Conservation (phyloP, 2,113 vertebrate genomes). For the Crotophaga sulcirostris region DNA sequence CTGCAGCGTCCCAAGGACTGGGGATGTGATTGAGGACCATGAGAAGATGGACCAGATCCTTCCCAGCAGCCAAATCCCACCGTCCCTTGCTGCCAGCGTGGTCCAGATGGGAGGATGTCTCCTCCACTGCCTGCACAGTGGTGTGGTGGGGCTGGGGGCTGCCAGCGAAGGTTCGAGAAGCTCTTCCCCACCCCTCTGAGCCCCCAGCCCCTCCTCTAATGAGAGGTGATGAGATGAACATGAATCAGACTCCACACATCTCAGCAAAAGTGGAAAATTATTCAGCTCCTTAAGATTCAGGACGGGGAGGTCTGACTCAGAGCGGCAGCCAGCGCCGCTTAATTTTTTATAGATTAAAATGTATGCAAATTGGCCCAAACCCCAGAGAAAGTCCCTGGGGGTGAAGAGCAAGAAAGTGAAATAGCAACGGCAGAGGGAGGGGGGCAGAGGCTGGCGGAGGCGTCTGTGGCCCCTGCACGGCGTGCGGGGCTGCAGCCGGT, state of each 20-base stretch:
- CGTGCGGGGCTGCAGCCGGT: background rate
- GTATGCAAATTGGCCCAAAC: conserved; percentile 81
- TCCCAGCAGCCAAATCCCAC: background rate
- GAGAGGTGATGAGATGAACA: conserved; percentile 61
- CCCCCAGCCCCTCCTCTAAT: conserved; percentile 52
- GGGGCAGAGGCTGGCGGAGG: conserved; percentile 10
- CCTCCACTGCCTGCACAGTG: background rate
- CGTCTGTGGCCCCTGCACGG: background rate
- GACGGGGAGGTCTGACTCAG: conserved; percentile 78
- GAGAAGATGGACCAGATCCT: background rate
- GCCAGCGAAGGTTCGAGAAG: conserved; percentile 12
- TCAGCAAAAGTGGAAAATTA: conserved; percentile 77
- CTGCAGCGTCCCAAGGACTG: background rate
- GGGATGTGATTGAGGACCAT: background rate
- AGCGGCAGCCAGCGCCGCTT: conserved; percentile 73
- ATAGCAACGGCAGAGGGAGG: conserved; percentile 9
- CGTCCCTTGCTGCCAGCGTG: rapidly evolving
- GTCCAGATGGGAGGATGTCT: background rate
- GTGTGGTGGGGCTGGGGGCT: background rate
- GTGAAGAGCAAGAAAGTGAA: conserved; percentile 71
- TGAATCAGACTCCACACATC: conserved; percentile 61
- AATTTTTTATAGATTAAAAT: conserved; percentile 85
- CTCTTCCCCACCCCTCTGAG: background rate
- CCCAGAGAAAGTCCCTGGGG: conserved; percentile 80
- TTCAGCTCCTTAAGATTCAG: conserved; percentile 81